Evolutionary conservation across 2,113 vertebrate species (phyloP).

Genomic region (Actinemys pallida): DNA sequence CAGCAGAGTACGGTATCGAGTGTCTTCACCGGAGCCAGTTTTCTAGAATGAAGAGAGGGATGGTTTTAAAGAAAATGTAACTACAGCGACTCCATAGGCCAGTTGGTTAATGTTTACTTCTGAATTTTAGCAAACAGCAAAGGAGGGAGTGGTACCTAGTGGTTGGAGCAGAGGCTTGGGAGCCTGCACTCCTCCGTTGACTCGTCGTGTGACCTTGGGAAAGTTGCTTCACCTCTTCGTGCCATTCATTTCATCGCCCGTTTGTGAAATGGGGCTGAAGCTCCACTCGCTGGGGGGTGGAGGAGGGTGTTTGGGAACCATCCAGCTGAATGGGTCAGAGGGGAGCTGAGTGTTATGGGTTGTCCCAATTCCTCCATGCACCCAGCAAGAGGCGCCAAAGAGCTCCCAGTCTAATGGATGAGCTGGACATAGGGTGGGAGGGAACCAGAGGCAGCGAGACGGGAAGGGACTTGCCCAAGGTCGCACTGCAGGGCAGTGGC

Average conservation of each 20-base stretch:
- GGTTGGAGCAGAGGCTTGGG: not conserved
- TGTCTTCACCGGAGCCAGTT: not conserved
- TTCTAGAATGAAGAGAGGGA: fast-evolving
- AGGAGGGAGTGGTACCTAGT: not conserved
- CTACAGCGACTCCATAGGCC: not conserved
- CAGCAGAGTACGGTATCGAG: fast-evolving
- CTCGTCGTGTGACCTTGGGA: not conserved
- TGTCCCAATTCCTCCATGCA: not conserved
- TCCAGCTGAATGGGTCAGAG: not conserved
- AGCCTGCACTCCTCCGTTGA: not conserved
- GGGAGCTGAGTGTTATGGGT: not conserved
- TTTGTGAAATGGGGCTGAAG: not conserved
- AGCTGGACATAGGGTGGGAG: not conserved
- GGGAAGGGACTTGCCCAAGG: not conserved
- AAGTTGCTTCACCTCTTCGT: not conserved
- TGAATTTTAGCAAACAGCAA: not conserved
- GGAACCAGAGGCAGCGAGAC: not conserved
- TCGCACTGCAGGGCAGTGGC: not conserved
- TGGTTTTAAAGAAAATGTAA: not conserved
- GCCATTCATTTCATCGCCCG: not conserved
- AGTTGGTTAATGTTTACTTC: not conserved
- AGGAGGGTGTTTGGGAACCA: not conserved
- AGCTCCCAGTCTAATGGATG: not conserved
- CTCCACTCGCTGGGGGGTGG: too few species aligned
- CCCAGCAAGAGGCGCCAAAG: not conserved